A percentile compares a stretch with the other conserved stretches of the same genome.
Evolutionary conservation across 1,140 invertebrate species (phyloP).

Genomic region (Apis laboriosa): DNA sequence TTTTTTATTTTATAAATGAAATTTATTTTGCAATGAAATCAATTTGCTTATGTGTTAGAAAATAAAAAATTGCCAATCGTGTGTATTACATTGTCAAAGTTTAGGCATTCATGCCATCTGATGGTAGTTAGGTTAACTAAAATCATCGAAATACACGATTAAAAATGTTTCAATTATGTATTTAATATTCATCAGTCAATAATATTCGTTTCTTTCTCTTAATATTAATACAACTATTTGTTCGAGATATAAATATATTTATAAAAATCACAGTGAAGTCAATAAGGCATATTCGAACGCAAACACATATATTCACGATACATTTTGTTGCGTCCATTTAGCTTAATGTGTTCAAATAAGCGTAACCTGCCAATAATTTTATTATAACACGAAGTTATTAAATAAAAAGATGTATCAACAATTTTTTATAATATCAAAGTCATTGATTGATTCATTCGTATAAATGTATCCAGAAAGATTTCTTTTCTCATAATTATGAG

Average conservation of each 20-base stretch:
- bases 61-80: neutral
- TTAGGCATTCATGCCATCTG: slow-evolving; percentile 12
- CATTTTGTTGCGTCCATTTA: slow-evolving; percentile 2
- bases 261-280: slow-evolving; percentile 44
- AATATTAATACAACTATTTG: slow-evolving; percentile 9
- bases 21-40: slow-evolving; percentile 6
- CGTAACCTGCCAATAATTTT: slow-evolving; percentile 41
- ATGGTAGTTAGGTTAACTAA: neutral
- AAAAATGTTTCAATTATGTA: slow-evolving; percentile 3
- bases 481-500: neutral
- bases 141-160: neutral
- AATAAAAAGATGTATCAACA: slow-evolving; percentile 39
- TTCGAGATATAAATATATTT: slow-evolving; percentile 34
- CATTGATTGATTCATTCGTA: slow-evolving; percentile 10
- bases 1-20: neutral
- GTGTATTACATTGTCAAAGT: neutral
- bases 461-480: slow-evolving; percentile 13
- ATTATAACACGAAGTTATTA: slow-evolving; percentile 33
- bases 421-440: slow-evolving; percentile 14
- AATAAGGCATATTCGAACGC: slow-evolving; percentile 43
- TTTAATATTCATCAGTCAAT: neutral
- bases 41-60: neutral
- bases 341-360: slow-evolving; percentile 37
- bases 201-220: neutral
- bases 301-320: slow-evolving; percentile 17